A percentile compares a stretch with the other conserved stretches of the same genome.
Evolutionary conservation across 2,797 vertebrate species (phyloP).

Genomic region (Chiroxiphia lanceolata): DNA sequence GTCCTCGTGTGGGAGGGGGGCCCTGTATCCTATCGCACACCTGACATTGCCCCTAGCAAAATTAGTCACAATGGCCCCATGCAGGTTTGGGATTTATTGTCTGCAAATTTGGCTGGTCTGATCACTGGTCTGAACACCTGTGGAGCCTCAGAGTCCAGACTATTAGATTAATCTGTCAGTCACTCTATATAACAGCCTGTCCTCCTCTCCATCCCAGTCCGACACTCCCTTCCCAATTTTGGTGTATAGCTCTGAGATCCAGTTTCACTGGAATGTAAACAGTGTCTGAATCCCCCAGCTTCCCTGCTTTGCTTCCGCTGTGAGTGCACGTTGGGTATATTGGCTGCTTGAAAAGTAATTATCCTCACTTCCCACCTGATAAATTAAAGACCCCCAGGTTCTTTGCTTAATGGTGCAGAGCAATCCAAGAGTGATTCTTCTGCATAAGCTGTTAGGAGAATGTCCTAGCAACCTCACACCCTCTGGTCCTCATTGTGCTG

Average conservation of each 20-base stretch:
- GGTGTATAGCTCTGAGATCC: conserved; percentile 18
- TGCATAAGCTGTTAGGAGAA: conserved; percentile 46
- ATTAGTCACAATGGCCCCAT: conserved; percentile 43
- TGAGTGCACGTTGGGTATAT: background rate
- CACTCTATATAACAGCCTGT: conserved; percentile 61
- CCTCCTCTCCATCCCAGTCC: conserved; percentile 28
- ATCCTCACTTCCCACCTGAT: conserved; percentile 49
- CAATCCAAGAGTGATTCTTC: conserved; percentile 27
- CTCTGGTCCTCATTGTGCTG: conserved; percentile 32
- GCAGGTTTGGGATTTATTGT: conserved; percentile 62
- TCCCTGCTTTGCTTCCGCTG: conserved; percentile 38
- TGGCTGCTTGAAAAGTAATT: conserved; percentile 61
- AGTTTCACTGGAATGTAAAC: conserved; percentile 66
- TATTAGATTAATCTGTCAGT: conserved; percentile 71
- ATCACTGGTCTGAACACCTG: conserved; percentile 66
- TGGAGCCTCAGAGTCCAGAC: conserved; percentile 54
- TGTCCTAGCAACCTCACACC: conserved; percentile 7
- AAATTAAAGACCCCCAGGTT: conserved; percentile 55
- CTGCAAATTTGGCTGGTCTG: conserved; percentile 42
- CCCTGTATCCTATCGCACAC: conserved; percentile 4
- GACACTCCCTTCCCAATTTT: conserved; percentile 40
- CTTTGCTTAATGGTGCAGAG: conserved; percentile 44
- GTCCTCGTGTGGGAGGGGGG: background rate
- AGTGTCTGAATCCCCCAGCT: conserved; percentile 41
- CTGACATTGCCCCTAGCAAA: conserved; percentile 30